Conservation (phyloP, 2,797 vertebrate species). For the Coccyzus lansbergi region DNA sequence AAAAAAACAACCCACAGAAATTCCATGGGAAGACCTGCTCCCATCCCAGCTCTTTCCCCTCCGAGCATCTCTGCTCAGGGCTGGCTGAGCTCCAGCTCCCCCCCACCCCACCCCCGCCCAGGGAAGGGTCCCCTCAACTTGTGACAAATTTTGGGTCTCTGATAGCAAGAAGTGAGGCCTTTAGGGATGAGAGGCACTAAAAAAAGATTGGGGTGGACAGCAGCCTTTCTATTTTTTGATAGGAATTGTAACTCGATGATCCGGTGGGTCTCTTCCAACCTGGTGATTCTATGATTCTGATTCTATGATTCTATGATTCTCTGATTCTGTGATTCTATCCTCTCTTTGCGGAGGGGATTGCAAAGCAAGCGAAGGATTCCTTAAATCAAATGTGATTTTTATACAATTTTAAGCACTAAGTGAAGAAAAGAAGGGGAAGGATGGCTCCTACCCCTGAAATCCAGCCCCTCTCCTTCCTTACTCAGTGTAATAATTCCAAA, state of each 20-base stretch:
- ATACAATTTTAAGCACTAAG: background rate
- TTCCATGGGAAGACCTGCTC: background rate
- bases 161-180: background rate
- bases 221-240: too few relatives aligned
- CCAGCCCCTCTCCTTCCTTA: background rate
- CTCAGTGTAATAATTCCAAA: background rate
- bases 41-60: rapidly evolving
- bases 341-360: background rate
- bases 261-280: too few relatives aligned
- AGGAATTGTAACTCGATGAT: too few relatives aligned
- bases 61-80: background rate
- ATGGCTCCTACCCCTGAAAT: rapidly evolving
- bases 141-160: background rate
- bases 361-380: too few relatives aligned
- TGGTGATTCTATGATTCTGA: too few relatives aligned
- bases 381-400: too few relatives aligned
- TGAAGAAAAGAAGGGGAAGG: background rate
- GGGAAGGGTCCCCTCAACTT: background rate
- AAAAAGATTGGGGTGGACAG: too few relatives aligned
- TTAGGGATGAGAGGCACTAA: background rate
- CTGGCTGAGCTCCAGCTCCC: too few relatives aligned
- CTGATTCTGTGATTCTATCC: too few relatives aligned
- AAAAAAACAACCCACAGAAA: too few relatives aligned
- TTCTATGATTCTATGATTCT: too few relatives aligned
- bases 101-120: too few relatives aligned